phyloP scores from a whole-genome alignment of 2,888 invertebrate species.

The Xestoiulus laeticollis region DNA sequence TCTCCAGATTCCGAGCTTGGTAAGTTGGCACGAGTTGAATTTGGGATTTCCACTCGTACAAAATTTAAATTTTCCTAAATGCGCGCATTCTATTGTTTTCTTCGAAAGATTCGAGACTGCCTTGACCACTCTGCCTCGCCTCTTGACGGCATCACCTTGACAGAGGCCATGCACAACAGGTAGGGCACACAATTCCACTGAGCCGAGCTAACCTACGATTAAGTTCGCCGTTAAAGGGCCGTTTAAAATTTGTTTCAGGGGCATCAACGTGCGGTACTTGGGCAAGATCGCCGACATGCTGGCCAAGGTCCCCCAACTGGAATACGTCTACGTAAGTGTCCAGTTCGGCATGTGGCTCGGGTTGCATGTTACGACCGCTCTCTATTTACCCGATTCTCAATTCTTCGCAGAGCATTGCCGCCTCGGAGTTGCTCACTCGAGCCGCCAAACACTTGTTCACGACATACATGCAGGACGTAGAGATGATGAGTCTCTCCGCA shows the following conservation, averaged over 20 bases:
- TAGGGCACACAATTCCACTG: slow-evolving; percentile 54
- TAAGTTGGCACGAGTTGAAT: too few species aligned
- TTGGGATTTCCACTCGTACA: too few species aligned
- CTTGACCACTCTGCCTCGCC: slow-evolving; percentile 91
- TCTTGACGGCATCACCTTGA: slow-evolving; percentile 92
- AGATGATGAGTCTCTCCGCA: slow-evolving; percentile 87
- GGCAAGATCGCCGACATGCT: slow-evolving; percentile 88
- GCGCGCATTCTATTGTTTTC: slow-evolving; percentile 50
- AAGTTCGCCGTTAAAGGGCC: background rate
- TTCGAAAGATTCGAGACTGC: slow-evolving; percentile 81
- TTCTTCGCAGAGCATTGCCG: slow-evolving; percentile 82
- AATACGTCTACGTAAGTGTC: slow-evolving; percentile 72
- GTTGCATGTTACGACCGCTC: background rate
- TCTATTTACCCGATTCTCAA: background rate
- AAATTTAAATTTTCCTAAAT: slow-evolving; percentile 45
- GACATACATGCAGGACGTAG: slow-evolving; percentile 87
- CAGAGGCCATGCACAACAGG: slow-evolving; percentile 90
- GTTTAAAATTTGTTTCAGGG: slow-evolving; percentile 66
- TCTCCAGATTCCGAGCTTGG: slow-evolving; percentile 93
- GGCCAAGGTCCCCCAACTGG: slow-evolving; percentile 78
- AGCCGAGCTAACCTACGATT: background rate
- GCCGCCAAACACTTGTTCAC: slow-evolving; percentile 95
- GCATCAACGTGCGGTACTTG: slow-evolving; percentile 96
- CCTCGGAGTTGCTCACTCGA: slow-evolving; percentile 87
- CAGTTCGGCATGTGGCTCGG: background rate